Conservation (phyloP, 2,888 invertebrate genomes). For the Lamellibrachia satsuma region DNA sequence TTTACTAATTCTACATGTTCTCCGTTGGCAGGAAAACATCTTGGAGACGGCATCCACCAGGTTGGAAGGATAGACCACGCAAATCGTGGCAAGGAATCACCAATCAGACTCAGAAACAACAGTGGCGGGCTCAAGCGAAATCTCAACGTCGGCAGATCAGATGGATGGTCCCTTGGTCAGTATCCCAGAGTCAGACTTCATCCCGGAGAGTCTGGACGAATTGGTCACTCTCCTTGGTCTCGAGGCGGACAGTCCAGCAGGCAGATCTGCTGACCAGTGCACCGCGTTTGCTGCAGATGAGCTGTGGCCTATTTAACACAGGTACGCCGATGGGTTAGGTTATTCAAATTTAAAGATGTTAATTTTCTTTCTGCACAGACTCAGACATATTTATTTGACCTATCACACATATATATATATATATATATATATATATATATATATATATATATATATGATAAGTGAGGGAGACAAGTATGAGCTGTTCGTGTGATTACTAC, state of each 20-base stretch:
- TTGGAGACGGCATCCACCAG: neutral
- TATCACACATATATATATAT: neutral
- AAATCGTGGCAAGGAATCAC: neutral
- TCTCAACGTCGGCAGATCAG: neutral
- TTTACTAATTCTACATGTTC: neutral
- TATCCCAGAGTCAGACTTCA: neutral
- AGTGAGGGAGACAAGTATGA: too few species aligned
- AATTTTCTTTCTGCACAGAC: too few species aligned
- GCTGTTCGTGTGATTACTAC: too few species aligned
- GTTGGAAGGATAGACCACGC: neutral
- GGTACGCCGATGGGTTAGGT: neutral
- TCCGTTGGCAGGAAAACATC: neutral
- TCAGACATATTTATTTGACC: too few species aligned
- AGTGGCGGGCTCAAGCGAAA: constrained; percentile 6
- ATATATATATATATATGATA: too few species aligned
- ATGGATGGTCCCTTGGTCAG: neutral
- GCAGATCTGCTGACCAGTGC: neutral
- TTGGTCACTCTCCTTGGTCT: neutral
- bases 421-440: too few species aligned
- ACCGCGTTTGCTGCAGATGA: neutral
- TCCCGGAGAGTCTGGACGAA: neutral
- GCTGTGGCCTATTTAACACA: constrained; percentile 13
- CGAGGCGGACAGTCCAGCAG: neutral
- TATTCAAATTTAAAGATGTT: too few species aligned
- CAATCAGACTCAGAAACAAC: neutral